Evolutionary conservation across 2,797 vertebrate genomes (phyloP), one percentile per base, ranked within the genome.

Genomic region (Benthosema pterotum): DNA sequence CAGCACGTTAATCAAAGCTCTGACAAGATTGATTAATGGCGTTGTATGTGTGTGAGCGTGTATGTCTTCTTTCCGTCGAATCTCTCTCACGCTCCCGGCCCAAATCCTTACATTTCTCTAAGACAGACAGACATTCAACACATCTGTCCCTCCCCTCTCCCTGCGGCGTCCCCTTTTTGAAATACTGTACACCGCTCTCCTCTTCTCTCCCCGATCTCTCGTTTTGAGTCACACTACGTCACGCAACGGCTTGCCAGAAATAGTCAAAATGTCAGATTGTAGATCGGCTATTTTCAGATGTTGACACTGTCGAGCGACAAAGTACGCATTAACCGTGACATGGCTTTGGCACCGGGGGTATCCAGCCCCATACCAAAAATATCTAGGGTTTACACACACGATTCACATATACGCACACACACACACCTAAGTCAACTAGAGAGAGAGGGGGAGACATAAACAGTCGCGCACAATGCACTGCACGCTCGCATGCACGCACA

Each of bases 1-100:
- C 52, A 71, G 70, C 49, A 38, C 69, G 70, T 69, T 73, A 69
- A 75, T 79, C 67, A 74, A 75, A 69, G 54, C 51, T 16, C 43
- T 14, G 17, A 65, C 15, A 13, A 66, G 69, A 84, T 74, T 64
- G 68, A 83, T 58, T 67, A 53, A 42, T 55, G 58, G 63, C 47
- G 58, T 65, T 32, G 72, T 46, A 13, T 16, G 45, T 32, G 49
- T 16, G 22, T 71, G 60, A 54, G 52, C 25, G 52, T 18, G 19
- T 74, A 17, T 32, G 19, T 46, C 38, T 47, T n/a, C 22, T 52
- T 18, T 38, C 45, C 5, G 14, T 7, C 38, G 8, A 16, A 42
- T 42, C 32, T n/a, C 5, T 38, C 25, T 32, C 52, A 38, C 28
- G 32, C 62, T 51, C 58, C 12, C 46, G 16, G 15, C 47, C 47